Conservation (phyloP, 2,113 vertebrate genomes). For the Hydrochoerus hydrochaeris region DNA sequence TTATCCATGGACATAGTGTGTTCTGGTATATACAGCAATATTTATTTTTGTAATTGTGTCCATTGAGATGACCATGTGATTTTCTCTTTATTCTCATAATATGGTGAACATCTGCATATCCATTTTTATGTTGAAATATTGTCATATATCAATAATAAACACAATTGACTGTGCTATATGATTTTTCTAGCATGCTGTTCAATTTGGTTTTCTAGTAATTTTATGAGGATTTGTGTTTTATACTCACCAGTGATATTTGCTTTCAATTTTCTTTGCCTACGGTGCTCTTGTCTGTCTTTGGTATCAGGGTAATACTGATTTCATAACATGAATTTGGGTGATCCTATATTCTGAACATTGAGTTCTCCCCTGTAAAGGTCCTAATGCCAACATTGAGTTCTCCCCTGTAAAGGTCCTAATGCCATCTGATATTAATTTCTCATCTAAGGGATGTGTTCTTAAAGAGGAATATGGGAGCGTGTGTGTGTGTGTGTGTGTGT, state of each 20-base stretch:
- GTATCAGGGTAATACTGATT: background rate
- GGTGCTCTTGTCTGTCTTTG: background rate
- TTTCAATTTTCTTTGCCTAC: background rate
- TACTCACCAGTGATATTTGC: background rate
- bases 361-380: background rate
- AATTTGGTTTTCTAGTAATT: background rate
- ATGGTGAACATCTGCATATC: background rate
- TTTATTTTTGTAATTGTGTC: background rate
- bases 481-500: too few relatives aligned
- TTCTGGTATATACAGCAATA: background rate
- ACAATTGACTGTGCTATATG: background rate
- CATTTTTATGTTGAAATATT: background rate
- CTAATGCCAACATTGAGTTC: background rate
- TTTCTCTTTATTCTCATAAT: background rate
- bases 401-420: background rate
- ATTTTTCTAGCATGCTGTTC: background rate
- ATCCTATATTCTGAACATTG: background rate
- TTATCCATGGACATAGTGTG: background rate
- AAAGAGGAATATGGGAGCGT: too few relatives aligned
- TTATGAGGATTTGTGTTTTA: background rate
- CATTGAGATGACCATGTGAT: background rate
- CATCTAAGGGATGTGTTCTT: too few relatives aligned
- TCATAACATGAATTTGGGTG: background rate
- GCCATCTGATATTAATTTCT: too few relatives aligned
- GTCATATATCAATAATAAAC: background rate